A percentile compares a stretch with the other conserved stretches of the same genome.
Conservation (phyloP, 2,113 vertebrate species). For the Lophura nycthemera region DNA sequence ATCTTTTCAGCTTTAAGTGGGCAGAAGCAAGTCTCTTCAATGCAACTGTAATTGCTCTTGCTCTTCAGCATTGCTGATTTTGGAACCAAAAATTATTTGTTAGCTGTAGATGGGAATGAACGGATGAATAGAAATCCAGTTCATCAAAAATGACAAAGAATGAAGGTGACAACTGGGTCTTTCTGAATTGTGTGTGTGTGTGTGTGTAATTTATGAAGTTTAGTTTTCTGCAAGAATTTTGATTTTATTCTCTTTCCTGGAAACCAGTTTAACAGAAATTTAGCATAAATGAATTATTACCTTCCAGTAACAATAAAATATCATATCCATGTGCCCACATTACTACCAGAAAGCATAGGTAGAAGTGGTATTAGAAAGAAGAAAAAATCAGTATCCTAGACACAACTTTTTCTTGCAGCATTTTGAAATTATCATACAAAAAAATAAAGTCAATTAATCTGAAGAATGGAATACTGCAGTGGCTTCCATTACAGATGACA, state of each 20-base stretch:
- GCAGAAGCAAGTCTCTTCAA: not conserved
- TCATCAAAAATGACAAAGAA: not conserved
- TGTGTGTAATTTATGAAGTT: not conserved
- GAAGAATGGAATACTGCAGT: not conserved
- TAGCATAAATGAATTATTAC: not conserved
- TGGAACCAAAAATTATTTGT: not conserved
- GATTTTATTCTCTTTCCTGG: not conserved
- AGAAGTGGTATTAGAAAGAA: not conserved
- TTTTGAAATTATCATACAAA: not conserved
- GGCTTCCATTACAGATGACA: not conserved
- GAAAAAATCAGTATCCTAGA: not conserved
- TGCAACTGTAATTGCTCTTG: not conserved
- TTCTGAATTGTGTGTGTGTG: not conserved
- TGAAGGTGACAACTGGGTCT: not conserved
- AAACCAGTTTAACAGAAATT: not conserved
- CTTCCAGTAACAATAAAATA: not conserved
- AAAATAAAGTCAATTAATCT: not conserved
- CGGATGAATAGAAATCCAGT: not conserved
- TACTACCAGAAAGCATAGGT: not conserved
- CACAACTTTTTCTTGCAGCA: not conserved
- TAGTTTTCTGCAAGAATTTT: not conserved
- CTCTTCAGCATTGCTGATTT: not conserved
- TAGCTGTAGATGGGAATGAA: not conserved
- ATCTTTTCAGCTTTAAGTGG: not conserved
- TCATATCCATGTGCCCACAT: fast-evolving